Conservation (phyloP, 1,140 invertebrate species). For the Drosophila malerkotliana region DNA sequence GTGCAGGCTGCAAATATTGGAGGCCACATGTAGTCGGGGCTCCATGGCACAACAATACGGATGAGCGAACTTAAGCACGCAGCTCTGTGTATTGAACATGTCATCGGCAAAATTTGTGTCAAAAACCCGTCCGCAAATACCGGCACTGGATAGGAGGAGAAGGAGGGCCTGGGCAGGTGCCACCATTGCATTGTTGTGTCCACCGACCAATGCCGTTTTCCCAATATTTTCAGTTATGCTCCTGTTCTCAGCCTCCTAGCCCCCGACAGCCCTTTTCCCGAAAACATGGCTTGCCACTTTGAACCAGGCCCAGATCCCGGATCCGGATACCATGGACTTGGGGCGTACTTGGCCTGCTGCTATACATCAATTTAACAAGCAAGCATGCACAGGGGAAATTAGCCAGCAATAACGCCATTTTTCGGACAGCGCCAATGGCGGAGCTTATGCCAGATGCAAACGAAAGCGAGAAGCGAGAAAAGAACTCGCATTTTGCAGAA, state of each 20-base stretch:
- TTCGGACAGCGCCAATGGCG: conserved; percentile 55
- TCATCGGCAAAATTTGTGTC: conserved; percentile 78
- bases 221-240: conserved; percentile 72
- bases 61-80: conserved; percentile 72
- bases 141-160: conserved; percentile 4
- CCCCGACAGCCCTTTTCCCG: background rate
- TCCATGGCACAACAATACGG: conserved; percentile 62
- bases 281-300: conserved; percentile 60
- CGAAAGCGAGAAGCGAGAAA: background rate
- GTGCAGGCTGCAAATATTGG: conserved; percentile 65
- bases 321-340: conserved; percentile 11
- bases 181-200: conserved; percentile 55
- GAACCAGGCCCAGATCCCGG: background rate
- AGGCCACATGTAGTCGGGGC: conserved; percentile 33
- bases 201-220: conserved; percentile 59
- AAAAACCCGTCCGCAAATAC: conserved; percentile 68
- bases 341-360: conserved; percentile 30
- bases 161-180: background rate
- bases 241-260: background rate
- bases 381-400: conserved; percentile 80
- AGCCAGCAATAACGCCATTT: conserved; percentile 73
- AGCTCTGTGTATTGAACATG: conserved; percentile 80
- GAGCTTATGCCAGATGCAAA: conserved; percentile 45
- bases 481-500: conserved; percentile 3
- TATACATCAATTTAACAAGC: conserved; percentile 80